Base-by-base conservation (phyloP, 2,113 vertebrate genomes). In the Anthoscopus minutus region DNA sequence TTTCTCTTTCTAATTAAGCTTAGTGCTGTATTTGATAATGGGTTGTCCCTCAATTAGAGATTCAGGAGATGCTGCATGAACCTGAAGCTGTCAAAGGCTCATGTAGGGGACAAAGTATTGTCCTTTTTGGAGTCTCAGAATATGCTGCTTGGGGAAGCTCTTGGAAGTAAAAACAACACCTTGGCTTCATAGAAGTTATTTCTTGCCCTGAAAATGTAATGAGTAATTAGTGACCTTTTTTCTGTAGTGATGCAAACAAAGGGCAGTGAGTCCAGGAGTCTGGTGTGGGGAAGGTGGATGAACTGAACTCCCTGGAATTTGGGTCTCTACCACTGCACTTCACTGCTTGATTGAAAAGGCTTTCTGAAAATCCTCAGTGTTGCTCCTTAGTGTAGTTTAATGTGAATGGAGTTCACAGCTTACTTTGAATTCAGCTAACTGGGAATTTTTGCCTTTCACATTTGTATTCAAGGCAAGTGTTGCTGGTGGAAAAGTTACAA, bases 1-100 rank as follows among this genome's bases (percentile, higher is more conserved):
- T 96, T 86, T 80, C 83, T 22, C 42, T 73, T 81, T 92, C 88
- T 93, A 92, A 93, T 92, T 92, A 95, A 93, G 61, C 72, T 51
- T 74, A 44, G 72, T 60, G 83, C 67, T 91, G 48, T 44, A 20
- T 85, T 79, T 89, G 78, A 62, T 94, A 87, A 91, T 53, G 47
- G 84, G 47, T 70, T 84, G 60, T 42, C 23, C 58, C 92, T 85
- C 67, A 79, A 4, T 94, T 80, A 82, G 5, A 69, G 73, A 72
- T 85, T 28, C 44, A 24, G 58, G 69, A 82, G 64, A 37, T 87
- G 64, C 19, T 60, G 38, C 47, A 22, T 60, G 40, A 81, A 27
- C 54, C 51, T 65, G 56, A 31, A n/a, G 24, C 45, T 57, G n/a
- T 53, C 30, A 35, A 16, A 42, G 44, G 50, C 69, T 81, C 3